These are phyloP conservation scores for Acromyrmex charruanus DNA, from an alignment of 1,140 invertebrate species.

Conservation along the genomic window DNA sequence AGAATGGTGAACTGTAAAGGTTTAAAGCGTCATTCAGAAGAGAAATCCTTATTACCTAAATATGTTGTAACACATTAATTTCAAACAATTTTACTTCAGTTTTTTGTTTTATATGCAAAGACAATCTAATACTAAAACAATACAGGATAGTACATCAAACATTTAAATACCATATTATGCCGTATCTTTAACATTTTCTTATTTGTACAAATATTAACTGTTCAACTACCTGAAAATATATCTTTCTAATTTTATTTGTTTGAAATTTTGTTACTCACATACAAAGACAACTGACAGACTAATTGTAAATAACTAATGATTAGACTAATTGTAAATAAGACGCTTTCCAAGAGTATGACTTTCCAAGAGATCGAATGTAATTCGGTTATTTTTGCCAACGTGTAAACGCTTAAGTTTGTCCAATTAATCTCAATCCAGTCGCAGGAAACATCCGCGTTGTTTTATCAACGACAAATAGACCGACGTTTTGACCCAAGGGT, in stretches of 20 bases:
- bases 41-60: background rate
- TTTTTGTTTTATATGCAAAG: background rate
- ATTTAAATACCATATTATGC: background rate
- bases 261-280: background rate
- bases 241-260: background rate
- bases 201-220: background rate
- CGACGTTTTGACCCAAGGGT: conserved; percentile 65
- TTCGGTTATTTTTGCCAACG: background rate
- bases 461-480: conserved; percentile 72
- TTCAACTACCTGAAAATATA: background rate
- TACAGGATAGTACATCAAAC: background rate
- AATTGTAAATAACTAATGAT: background rate
- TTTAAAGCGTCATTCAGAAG: too few species aligned
- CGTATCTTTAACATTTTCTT: background rate
- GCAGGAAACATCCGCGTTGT: conserved; percentile 57
- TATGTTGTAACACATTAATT: background rate
- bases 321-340: background rate
- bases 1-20: too few species aligned
- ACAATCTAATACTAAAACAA: background rate
- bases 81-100: background rate
- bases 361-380: background rate
- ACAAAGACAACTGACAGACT: background rate
- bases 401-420: conserved; percentile 29
- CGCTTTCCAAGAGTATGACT: background rate
- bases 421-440: conserved; percentile 74